These are phyloP conservation scores for Phengaris alcon DNA, from an alignment of 2,888 invertebrate genomes.

Conservation along the genomic window DNA sequence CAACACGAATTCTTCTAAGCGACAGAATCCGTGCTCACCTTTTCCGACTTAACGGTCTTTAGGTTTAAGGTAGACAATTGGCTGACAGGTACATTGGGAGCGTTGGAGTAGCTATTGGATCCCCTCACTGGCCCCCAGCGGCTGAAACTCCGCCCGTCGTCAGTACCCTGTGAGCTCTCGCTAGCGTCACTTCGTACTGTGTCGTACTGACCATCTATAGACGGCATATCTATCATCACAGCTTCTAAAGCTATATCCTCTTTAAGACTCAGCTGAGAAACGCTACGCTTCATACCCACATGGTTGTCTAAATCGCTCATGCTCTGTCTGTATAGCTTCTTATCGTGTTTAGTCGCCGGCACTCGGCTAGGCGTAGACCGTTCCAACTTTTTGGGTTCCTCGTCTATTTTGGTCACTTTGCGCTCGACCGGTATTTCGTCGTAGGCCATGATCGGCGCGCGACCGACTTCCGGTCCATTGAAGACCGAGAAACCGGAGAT, in stretches of 20 bases:
- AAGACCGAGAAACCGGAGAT: slow-evolving; percentile 70
- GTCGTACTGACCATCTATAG: slow-evolving; percentile 50
- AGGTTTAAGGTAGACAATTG: slow-evolving; percentile 66
- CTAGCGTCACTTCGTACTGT: slow-evolving; percentile 54
- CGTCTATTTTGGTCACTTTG: slow-evolving; percentile 47
- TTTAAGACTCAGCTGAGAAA: slow-evolving; percentile 66
- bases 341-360: slow-evolving; percentile 34
- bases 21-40: slow-evolving; percentile 53
- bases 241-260: slow-evolving; percentile 67
- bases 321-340: slow-evolving; percentile 57
- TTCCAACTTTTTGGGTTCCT: slow-evolving; percentile 30
- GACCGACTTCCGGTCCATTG: slow-evolving; percentile 49
- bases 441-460: slow-evolving; percentile 70
- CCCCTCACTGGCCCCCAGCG: slow-evolving; percentile 73
- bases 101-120: slow-evolving; percentile 70
- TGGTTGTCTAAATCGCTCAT: slow-evolving; percentile 51
- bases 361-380: slow-evolving; percentile 20
- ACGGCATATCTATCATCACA: slow-evolving; percentile 66
- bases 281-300: slow-evolving; percentile 53
- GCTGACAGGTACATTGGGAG: slow-evolving; percentile 56
- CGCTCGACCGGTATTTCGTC: slow-evolving; percentile 43
- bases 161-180: slow-evolving; percentile 43
- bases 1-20: slow-evolving; percentile 41
- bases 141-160: slow-evolving; percentile 54
- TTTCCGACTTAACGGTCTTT: slow-evolving; percentile 49